These are phyloP conservation scores for Palythoa grandiflora DNA, from an alignment of 92 coral and sea anemone genomes.

Conservation along the genomic window DNA sequence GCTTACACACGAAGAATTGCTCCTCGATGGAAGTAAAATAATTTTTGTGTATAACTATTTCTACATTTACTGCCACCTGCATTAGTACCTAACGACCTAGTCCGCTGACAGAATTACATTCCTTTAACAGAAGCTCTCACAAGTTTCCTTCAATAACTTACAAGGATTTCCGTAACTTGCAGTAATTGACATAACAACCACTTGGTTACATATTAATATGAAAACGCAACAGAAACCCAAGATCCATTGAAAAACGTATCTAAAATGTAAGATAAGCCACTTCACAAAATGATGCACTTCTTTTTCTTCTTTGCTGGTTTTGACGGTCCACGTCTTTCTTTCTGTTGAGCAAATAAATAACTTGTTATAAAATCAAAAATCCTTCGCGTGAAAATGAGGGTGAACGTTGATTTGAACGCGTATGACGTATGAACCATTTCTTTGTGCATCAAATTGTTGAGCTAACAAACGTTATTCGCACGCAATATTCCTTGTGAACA, in stretches of 20 bases:
- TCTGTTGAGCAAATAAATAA: slow-evolving; percentile 68
- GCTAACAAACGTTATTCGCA: not conserved
- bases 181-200: not conserved
- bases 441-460: slow-evolving; percentile 22
- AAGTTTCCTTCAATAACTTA: slow-evolving; percentile 3
- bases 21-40: not conserved
- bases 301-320: slow-evolving; percentile 70
- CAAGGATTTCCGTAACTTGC: not conserved
- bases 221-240: slow-evolving; percentile 18
- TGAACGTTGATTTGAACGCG: not conserved
- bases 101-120: not conserved
- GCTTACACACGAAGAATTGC: not conserved
- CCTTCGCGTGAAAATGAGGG: not conserved
- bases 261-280: slow-evolving; percentile 3
- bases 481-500: no score
- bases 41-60: not conserved
- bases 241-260: slow-evolving; percentile 34
- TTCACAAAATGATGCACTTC: slow-evolving; percentile 89
- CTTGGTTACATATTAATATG: not conserved
- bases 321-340: slow-evolving; percentile 88
- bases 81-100: not conserved
- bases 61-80: not conserved
- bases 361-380: slow-evolving; percentile 27
- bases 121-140: not conserved
- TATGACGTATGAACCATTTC: not conserved